phyloP scores from a whole-genome alignment of 2,888 invertebrate genomes.

The Xestia c-nigrum region DNA sequence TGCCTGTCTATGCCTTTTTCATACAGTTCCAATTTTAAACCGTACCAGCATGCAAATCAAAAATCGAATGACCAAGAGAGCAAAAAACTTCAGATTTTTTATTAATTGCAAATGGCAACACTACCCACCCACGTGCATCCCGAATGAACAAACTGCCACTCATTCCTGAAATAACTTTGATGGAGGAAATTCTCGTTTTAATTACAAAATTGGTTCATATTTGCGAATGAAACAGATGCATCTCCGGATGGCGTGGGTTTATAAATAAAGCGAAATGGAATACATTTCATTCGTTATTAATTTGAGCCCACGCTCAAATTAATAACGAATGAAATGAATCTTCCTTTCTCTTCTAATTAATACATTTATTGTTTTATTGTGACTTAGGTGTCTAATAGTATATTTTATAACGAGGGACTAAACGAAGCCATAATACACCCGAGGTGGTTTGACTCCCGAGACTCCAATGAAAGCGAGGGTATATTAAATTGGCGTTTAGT shows the following conservation, averaged over 20 bases:
- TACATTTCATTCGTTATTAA: neutral
- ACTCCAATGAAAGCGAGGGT: too few relatives aligned
- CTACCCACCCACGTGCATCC: neutral
- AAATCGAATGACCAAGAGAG: neutral
- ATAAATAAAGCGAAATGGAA: conserved; percentile 10
- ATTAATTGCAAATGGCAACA: neutral
- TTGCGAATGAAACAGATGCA: conserved; percentile 30
- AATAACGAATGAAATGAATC: too few relatives aligned
- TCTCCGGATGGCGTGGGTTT: conserved; percentile 21
- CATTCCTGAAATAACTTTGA: neutral
- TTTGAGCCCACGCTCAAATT: neutral
- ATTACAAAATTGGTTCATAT: neutral
- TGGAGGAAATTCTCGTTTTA: neutral
- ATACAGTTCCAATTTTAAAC: neutral
- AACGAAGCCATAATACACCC: too few relatives aligned
- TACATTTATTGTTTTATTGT: too few relatives aligned
- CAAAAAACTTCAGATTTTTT: neutral
- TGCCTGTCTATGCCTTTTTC: neutral
- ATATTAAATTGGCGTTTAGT: too few relatives aligned
- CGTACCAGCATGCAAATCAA: neutral
- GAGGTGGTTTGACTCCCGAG: too few relatives aligned
- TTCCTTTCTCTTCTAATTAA: too few relatives aligned
- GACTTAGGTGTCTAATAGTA: too few relatives aligned
- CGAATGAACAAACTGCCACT: neutral
- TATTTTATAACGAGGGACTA: too few relatives aligned